Evolutionary conservation across 2,888 invertebrate genomes (phyloP).

Genomic region (Drosophila flavopinicola): DNA sequence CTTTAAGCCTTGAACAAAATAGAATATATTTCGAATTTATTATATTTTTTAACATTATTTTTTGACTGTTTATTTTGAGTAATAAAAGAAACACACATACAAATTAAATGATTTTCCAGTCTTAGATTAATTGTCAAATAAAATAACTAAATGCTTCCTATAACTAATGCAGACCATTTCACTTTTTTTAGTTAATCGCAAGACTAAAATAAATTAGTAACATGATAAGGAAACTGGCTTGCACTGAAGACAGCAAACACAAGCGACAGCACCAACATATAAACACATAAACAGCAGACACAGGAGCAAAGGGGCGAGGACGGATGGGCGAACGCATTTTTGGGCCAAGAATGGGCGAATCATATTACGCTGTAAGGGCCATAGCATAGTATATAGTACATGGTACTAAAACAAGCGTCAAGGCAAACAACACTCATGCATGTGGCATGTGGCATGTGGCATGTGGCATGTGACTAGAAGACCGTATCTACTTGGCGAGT

Average conservation of each 20-base stretch:
- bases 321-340: slow-evolving; percentile 40
- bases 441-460: slow-evolving; percentile 56
- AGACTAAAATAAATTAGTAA: slow-evolving; percentile 23
- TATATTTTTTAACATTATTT: no score
- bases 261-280: not conserved
- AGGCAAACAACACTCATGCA: slow-evolving; percentile 39
- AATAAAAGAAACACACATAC: no score
- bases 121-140: no score
- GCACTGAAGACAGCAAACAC: slow-evolving; percentile 11
- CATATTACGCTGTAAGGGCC: slow-evolving; percentile 63
- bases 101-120: no score
- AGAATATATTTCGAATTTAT: no score
- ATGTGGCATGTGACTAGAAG: slow-evolving; percentile 59
- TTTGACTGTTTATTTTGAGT: no score
- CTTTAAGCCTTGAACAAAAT: no score
- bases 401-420: slow-evolving; percentile 25
- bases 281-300: slow-evolving; percentile 15
- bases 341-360: slow-evolving; percentile 55
- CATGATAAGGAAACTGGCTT: slow-evolving; percentile 18
- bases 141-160: not conserved
- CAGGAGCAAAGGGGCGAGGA: slow-evolving; percentile 29
- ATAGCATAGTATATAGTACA: slow-evolving; percentile 20
- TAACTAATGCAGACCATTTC: not conserved
- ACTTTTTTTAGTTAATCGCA: slow-evolving; percentile 19
- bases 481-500: slow-evolving; percentile 26